Base-by-base conservation (phyloP, 53 echinoderm and acorn worm genomes). In the Zoroaster sp. region DNA sequence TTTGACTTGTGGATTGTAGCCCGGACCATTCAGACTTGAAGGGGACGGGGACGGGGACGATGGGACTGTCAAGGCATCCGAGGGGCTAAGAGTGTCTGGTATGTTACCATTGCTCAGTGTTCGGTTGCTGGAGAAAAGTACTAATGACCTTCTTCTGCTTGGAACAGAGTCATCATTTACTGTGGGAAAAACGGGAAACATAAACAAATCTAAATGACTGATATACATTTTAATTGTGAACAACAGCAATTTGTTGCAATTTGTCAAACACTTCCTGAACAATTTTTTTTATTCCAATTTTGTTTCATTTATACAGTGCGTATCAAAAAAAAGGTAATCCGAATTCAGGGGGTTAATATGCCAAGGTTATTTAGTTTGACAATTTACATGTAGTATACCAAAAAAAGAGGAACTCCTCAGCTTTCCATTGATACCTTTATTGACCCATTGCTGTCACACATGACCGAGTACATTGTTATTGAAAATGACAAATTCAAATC, bases 41-140 rank as follows among this genome's bases (percentile, higher is more conserved):
- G 74, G 87, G 38, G 87, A 87, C 13, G 87, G 31, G 5, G 66
- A 39, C 3, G 76, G 38, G 23, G 83, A 28, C 7, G 66, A 59
- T 13, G 47, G 5, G 13, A 65, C 30, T 35, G 32, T 69, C 43
- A 44, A 59, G 25, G 47, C 63, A 75, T 75, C 42, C 32, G 45
- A 33, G 5, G 66, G 76, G 76, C 74, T 75, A 65, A 87, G 74
- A 47, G 66, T 70, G 38, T 74, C 87, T 74, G 39, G 52, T 2
- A 44, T 55, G 17, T 25, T 87, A 21, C 76, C 75, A 87, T 65
- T 75, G 42, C 74, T 55, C 14, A 87, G 63, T n/a, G 63, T 75
- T 23, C 39, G 75, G 30, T 39, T 55, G 11, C 87, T 74, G 9
- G 87, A 75, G 76, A 74, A 87, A 13, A 87, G 76, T 11, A 85